These are phyloP conservation scores for Petrolisthes manimaculis DNA, from an alignment of 2,888 invertebrate species.

Conservation along the genomic window DNA sequence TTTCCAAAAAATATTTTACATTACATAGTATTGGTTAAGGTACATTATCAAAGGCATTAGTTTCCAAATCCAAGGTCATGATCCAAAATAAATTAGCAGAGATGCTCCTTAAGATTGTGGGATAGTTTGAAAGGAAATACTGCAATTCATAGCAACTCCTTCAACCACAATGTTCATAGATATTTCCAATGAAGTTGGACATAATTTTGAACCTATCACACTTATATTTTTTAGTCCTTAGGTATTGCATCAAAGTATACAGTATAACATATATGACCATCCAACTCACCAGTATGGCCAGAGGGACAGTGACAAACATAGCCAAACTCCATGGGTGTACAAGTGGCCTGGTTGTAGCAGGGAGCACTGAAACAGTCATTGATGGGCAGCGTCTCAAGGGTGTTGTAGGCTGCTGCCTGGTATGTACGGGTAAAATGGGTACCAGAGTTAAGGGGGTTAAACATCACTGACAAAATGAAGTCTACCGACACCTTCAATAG, in stretches of 20 bases:
- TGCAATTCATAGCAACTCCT: conserved; percentile 69
- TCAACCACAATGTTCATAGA: too few species aligned
- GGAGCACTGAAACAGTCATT: conserved; percentile 73
- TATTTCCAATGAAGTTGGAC: too few species aligned
- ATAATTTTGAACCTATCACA: too few species aligned
- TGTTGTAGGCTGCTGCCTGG: conserved; percentile 55
- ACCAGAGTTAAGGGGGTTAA: neutral
- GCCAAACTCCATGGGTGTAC: conserved; percentile 51
- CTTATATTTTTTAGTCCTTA: too few species aligned
- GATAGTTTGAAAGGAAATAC: conserved; percentile 68
- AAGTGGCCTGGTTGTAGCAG: conserved; percentile 69
- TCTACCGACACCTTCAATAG: neutral
- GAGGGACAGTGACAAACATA: conserved; percentile 68
- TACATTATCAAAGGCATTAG: too few species aligned
- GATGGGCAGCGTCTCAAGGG: conserved; percentile 66
- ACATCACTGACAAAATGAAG: neutral
- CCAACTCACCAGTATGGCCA: conserved; percentile 66
- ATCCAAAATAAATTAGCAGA: too few species aligned
- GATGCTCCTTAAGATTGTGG: too few species aligned
- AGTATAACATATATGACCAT: too few species aligned
- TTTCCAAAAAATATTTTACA: too few species aligned
- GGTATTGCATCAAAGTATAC: too few species aligned
- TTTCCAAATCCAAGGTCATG: too few species aligned
- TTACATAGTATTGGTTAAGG: too few species aligned
- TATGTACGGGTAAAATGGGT: neutral